Evolutionary conservation across 1,140 invertebrate genomes (phyloP).

Genomic region (Drosophila obscura): DNA sequence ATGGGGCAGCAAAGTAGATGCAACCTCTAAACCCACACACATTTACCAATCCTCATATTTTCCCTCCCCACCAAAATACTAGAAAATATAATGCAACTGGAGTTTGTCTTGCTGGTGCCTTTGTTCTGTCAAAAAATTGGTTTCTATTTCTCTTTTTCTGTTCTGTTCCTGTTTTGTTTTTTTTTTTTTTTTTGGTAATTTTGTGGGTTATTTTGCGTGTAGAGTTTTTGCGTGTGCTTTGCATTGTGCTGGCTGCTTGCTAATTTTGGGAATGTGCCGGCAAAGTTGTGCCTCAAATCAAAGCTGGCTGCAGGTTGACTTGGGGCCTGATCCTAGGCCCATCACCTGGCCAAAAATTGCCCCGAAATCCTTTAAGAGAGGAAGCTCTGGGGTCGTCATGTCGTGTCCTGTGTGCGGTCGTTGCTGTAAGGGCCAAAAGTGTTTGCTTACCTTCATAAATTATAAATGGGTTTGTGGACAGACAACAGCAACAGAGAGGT

Average conservation of each 20-base stretch:
- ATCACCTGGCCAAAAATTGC: constrained; percentile 27
- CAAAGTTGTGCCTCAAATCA: constrained; percentile 50
- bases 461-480: constrained; percentile 69
- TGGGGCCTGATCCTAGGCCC: constrained; percentile 19
- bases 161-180: constrained; percentile 35
- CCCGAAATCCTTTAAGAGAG: constrained; percentile 55
- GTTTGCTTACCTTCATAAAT: constrained; percentile 82
- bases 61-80: constrained; percentile 4
- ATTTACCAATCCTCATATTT: constrained; percentile 1
- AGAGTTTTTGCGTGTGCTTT: constrained; percentile 25
- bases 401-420: constrained; percentile 30
- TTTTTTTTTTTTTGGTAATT: constrained; percentile 54
- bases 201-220: constrained; percentile 20
- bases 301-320: constrained; percentile 57
- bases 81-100: constrained; percentile 44
- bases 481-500: constrained; percentile 45
- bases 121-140: constrained; percentile 37
- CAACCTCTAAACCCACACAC: constrained; percentile 9
- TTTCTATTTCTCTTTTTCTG: constrained; percentile 19
- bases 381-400: constrained; percentile 33
- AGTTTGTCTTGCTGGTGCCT: constrained; percentile 57
- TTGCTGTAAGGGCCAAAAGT: constrained; percentile 49
- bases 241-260: constrained; percentile 42
- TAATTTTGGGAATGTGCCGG: constrained; percentile 63
- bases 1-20: constrained; percentile 43